Evolutionary conservation across 1,140 invertebrate genomes (phyloP).

Genomic region (Pemphigus obesinymphae): DNA sequence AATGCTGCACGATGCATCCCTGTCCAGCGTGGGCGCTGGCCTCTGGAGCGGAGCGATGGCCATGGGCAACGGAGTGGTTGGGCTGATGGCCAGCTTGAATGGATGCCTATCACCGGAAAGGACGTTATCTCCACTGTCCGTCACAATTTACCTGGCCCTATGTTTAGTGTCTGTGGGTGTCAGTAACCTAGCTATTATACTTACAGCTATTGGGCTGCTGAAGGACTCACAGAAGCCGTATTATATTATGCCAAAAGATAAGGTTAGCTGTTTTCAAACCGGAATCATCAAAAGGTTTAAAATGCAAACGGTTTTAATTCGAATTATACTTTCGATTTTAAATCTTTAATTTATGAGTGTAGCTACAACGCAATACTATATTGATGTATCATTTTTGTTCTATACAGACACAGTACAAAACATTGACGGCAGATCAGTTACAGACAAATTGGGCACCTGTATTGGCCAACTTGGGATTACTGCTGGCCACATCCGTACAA

Average conservation of each 20-base stretch:
- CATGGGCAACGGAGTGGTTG: slow-evolving; percentile 56
- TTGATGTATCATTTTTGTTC: not conserved
- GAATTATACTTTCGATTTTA: too few species aligned
- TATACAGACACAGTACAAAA: slow-evolving; percentile 23
- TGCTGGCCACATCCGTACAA: slow-evolving; percentile 55
- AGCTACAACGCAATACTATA: too few species aligned
- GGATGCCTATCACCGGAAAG: slow-evolving; percentile 50
- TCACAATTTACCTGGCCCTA: slow-evolving; percentile 58
- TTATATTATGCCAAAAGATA: slow-evolving; percentile 41
- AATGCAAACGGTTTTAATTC: too few species aligned
- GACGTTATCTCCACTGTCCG: slow-evolving; percentile 49
- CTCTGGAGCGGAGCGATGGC: slow-evolving; percentile 60
- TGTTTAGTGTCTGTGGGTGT: slow-evolving; percentile 57
- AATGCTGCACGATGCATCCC: slow-evolving; percentile 56
- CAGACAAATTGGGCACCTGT: slow-evolving; percentile 54
- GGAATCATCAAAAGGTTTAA: not conserved
- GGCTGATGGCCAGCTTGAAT: slow-evolving; percentile 57
- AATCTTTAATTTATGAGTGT: too few species aligned
- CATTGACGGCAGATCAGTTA: slow-evolving; percentile 31
- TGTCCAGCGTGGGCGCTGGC: slow-evolving; percentile 58
- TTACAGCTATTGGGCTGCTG: slow-evolving; percentile 58
- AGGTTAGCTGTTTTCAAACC: slow-evolving; percentile 35
- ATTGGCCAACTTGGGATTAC: slow-evolving; percentile 56
- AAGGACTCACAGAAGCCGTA: slow-evolving; percentile 52
- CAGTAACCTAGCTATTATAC: slow-evolving; percentile 57